Conservation (phyloP, 2,113 vertebrate genomes). For the Gorsachius goisagi region DNA sequence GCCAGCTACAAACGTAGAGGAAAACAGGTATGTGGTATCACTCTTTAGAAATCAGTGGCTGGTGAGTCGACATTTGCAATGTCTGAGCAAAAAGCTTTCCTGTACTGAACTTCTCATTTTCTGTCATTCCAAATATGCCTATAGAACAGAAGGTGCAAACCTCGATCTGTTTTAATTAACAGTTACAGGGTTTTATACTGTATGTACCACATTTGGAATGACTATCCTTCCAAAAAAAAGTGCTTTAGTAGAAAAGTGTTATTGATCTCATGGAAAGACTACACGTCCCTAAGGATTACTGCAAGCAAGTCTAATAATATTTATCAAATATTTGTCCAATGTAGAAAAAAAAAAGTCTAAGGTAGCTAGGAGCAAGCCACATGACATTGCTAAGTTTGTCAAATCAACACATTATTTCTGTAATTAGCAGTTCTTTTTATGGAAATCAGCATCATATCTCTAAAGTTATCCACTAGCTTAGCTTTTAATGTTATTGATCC, state of each 20-base stretch:
- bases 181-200: neutral
- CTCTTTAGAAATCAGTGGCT: neutral
- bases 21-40: neutral
- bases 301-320: neutral
- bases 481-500: neutral
- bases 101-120: neutral
- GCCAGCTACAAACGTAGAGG: neutral
- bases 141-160: constrained; percentile 19
- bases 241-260: neutral
- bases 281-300: neutral
- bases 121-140: neutral
- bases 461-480: neutral
- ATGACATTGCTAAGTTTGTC: neutral
- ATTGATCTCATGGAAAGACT: neutral
- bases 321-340: neutral
- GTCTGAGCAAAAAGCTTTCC: neutral
- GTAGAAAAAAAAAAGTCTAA: neutral
- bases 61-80: neutral
- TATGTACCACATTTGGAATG: neutral
- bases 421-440: neutral
- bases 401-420: neutral
- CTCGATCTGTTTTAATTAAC: neutral
- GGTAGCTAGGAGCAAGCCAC: neutral
- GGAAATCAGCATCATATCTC: neutral
- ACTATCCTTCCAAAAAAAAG: neutral